Evolutionary conservation across 1,140 invertebrate species (phyloP), one percentile per base, ranked within the genome.

Genomic region (Diploscapter pachys): DNA sequence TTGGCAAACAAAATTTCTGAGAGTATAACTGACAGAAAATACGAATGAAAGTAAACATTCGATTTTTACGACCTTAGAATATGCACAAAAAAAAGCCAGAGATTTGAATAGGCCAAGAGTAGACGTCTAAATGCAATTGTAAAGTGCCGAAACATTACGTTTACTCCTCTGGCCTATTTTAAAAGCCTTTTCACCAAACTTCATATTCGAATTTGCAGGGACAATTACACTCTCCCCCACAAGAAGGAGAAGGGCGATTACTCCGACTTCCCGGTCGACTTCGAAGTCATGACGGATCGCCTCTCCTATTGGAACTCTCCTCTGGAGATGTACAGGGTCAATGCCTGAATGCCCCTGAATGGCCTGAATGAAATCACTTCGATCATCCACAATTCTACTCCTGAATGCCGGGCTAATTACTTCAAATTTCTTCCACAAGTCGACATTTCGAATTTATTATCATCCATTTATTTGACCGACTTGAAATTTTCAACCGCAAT

Each of bases 271-370:
- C 66, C 66, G 6, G 2, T 68, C 66, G 66, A 68, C 51, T 71
- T 71, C n/a, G 69, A 71, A 50, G 57, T n/a, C 5, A 63, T 71
- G 69, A 71, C 69, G 8, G 63, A 67, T 1, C n/a, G 11, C 6
- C 69, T 71, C 57, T 48, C 69, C 3, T 71, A 69, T 49, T 71
- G 69, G 69, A 64, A 64, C 55, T 61, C 69, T 0, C n/a, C 57
- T 5, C 69, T 71, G 8, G 6, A 71, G 54, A 9, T 6, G 53
- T 9, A 8, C 9, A 48, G 69, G 8, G 48, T 62, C 69, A 71
- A 71, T 64, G 69, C 69, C 66, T 68, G 31, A 31, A 31, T 31
- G 31, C 31, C 31, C n/a, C n/a, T n/a, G n/a, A n/a, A n/a, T n/a
- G n/a, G n/a, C n/a, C n/a, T n/a, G n/a, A n/a, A n/a, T n/a, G n/a